Evolutionary conservation across 2,888 invertebrate genomes (phyloP), one percentile per base, ranked within the genome.

Genomic region (Eupithecia vulgata): DNA sequence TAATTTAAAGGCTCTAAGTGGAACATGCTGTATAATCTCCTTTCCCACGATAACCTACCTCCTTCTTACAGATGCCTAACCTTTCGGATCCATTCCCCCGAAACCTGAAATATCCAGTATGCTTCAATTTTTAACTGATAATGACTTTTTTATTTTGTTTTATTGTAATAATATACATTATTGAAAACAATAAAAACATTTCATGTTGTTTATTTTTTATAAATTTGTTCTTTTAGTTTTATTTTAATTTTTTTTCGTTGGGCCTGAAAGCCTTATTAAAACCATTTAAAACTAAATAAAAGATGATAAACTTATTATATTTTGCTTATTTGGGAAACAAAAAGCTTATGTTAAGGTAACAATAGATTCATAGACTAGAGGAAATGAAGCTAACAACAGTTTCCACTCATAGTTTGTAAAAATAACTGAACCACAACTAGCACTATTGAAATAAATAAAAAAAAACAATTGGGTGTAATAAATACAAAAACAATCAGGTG

Each of bases 51-150:
- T 40, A 25, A 57, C 13, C 40, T 37, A 10, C 10, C 40, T 21
- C 37, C 37, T 65, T 65, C 67, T 80, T 81, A 25, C 81, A 81
- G 81, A 77, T 78, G 15, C 74, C 66, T 70, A 71, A 68, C 66
- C 66, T 52, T 70, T 67, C n/a, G 75, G 71, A 68, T 25, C 34
- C 21, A 52, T 52, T n/a, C 67, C 67, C 70, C 25, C 45, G 48
- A 74, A 76, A 76, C 67, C 61, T 70, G 42, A 71, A 71, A 72
- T 37, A 69, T 52, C 65, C 65, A 25, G 25, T 25, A 4, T 57
- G 1, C 25, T 52, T 21, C n/a, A 15, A 30, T 59, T 25, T 13
- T 30, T 15, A 59, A 61, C 61, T 13, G 6, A 0, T 34, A 17
- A 0, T 3, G 25, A 34, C 8, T 30, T 5, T 34, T 30, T 25